Percentiles rank a stretch among this genome's conserved stretches.
Conservation (phyloP, 1,140 invertebrate species). For the Procambarus virginalis region DNA sequence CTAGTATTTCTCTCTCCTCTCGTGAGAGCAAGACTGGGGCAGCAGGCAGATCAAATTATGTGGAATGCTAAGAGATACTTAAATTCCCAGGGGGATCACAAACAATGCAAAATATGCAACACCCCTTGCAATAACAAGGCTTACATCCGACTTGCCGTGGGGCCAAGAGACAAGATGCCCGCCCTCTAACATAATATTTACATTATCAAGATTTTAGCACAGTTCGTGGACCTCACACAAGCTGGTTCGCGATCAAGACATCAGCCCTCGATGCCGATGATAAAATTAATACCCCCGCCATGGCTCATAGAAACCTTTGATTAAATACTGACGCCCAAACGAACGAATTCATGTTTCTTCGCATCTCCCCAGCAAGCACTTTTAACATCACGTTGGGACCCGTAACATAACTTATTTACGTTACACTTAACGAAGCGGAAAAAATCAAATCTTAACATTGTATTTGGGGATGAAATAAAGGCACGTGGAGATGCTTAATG, state of each 20-base stretch:
- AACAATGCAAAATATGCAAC: neutral
- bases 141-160: neutral
- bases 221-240: conserved; percentile 20
- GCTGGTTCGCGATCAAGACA: conserved; percentile 34
- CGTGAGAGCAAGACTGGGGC: too few relatives aligned
- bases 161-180: neutral
- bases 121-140: neutral
- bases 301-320: conserved; percentile 1
- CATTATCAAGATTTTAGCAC: neutral
- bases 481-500: neutral
- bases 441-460: neutral
- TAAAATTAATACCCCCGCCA: conserved; percentile 30
- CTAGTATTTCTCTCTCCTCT: too few relatives aligned
- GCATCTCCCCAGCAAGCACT: neutral
- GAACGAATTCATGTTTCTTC: neutral
- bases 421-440: neutral
- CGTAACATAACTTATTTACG: neutral
- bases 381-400: neutral
- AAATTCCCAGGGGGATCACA: neutral
- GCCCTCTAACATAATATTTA: neutral
- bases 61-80: too few relatives aligned
- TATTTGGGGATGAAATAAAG: neutral
- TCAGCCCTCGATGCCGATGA: conserved; percentile 19
- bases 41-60: too few relatives aligned
- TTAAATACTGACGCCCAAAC: neutral